Evolutionary conservation across 2,888 invertebrate species (phyloP).

Genomic region (Eupithecia abbreviata): DNA sequence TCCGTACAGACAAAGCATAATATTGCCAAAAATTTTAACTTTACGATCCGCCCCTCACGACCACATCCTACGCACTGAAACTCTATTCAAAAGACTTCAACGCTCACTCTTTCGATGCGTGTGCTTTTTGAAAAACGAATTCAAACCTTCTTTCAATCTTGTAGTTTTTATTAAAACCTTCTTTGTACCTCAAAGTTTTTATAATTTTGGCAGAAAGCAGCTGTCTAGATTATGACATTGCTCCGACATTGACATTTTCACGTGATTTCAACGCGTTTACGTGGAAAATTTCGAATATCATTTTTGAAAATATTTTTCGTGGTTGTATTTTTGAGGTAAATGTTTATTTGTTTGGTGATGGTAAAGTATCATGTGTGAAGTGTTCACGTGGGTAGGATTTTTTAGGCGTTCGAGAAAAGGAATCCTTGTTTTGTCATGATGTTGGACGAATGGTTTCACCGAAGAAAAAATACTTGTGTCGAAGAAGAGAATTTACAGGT

Average conservation of each 20-base stretch:
- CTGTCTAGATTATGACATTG: conserved; percentile 49
- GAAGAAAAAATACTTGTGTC: conserved; percentile 66
- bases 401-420: conserved; percentile 62
- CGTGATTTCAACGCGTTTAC: conserved; percentile 68
- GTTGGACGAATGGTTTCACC: conserved; percentile 81
- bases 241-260: conserved; percentile 51
- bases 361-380: conserved; percentile 80
- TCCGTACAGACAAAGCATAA: not conserved
- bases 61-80: conserved; percentile 22
- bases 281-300: conserved; percentile 76
- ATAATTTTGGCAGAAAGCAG: conserved; percentile 36
- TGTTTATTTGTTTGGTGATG: conserved; percentile 78
- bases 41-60: conserved; percentile 10
- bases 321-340: conserved; percentile 81
- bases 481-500: conserved; percentile 73
- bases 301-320: conserved; percentile 80
- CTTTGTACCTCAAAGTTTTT: conserved; percentile 26
- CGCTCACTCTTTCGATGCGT: conserved; percentile 28
- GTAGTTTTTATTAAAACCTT: conserved; percentile 13
- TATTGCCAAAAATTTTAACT: not conserved
- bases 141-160: not conserved
- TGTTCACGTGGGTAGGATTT: conserved; percentile 60
- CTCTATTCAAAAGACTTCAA: conserved; percentile 37
- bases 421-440: conserved; percentile 70
- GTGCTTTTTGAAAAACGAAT: conserved; percentile 33